Evolutionary conservation across 2,888 invertebrate genomes (phyloP).

Genomic region (Plebejus melissa): DNA sequence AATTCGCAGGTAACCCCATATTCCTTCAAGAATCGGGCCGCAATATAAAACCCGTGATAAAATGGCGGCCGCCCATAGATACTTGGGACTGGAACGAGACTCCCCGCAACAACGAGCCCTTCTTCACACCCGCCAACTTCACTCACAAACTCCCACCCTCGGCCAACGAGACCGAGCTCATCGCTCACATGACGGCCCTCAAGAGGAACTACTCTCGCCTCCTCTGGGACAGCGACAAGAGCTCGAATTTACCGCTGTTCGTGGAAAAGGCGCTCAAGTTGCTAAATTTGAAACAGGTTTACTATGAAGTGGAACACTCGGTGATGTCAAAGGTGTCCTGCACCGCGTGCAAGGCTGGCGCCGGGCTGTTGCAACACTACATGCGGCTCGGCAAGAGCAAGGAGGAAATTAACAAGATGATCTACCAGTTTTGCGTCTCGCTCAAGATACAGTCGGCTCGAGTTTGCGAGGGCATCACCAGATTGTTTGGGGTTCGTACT

Average conservation of each 20-base stretch:
- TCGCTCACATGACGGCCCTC: conserved; percentile 66
- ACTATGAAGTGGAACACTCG: conserved; percentile 91
- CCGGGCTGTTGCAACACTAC: conserved; percentile 91
- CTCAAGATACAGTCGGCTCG: conserved; percentile 91
- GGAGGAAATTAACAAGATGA: conserved; percentile 90
- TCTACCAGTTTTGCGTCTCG: conserved; percentile 91
- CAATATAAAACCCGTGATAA: conserved; percentile 60
- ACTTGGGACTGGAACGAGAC: conserved; percentile 68
- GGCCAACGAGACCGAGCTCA: conserved; percentile 69
- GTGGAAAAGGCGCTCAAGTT: conserved; percentile 90
- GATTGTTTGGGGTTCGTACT: conserved; percentile 86
- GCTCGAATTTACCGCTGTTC: conserved; percentile 86
- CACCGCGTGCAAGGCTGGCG: conserved; percentile 93
- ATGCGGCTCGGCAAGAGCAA: conserved; percentile 91
- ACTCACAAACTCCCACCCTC: conserved; percentile 73
- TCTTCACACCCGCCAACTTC: conserved; percentile 67
- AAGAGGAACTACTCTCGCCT: conserved; percentile 78
- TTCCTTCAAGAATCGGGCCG: conserved; percentile 60
- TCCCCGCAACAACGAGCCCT: conserved; percentile 62
- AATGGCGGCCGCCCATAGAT: conserved; percentile 71
- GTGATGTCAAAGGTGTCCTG: conserved; percentile 95
- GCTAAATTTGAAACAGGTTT: conserved; percentile 90
- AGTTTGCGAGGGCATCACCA: conserved; percentile 93
- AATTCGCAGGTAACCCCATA: conserved; percentile 66
- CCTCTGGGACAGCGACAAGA: conserved; percentile 86